phyloP scores from a whole-genome alignment of 2,797 vertebrate genomes.

The Rallus crepitans region DNA sequence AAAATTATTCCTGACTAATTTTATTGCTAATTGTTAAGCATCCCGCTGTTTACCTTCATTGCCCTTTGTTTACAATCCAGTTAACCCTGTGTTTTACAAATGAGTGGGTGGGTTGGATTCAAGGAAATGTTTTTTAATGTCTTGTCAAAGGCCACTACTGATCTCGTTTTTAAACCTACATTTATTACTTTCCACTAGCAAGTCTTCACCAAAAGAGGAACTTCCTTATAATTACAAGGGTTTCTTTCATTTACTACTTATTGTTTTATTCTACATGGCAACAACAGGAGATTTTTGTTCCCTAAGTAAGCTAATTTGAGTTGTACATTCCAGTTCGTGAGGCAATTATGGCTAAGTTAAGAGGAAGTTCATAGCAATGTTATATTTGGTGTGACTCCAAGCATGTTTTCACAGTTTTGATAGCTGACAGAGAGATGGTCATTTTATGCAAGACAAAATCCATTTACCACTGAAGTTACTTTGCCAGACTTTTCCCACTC shows the following conservation, averaged over 20 bases:
- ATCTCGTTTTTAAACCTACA: not conserved
- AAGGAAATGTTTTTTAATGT: not conserved
- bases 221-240: not conserved
- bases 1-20: not conserved
- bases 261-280: not conserved
- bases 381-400: conserved; percentile 62
- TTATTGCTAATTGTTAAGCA: not conserved
- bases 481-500: conserved; percentile 4
- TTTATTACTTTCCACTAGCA: not conserved
- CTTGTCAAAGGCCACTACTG: not conserved
- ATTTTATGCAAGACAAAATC: conserved; percentile 39
- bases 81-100: not conserved
- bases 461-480: not conserved
- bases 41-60: conserved; percentile 57
- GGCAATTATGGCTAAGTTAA: conserved; percentile 37
- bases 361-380: conserved; percentile 62
- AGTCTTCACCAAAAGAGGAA: not conserved
- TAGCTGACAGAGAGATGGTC: conserved; percentile 35
- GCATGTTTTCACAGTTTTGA: conserved; percentile 65
- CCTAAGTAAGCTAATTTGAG: not conserved
- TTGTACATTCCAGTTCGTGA: conserved; percentile 18
- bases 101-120: conserved; percentile 3
- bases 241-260: not conserved
- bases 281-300: not conserved
- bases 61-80: conserved; percentile 21